Base-by-base conservation (phyloP, 2,113 vertebrate genomes). In the Malaclemys terrapin region DNA sequence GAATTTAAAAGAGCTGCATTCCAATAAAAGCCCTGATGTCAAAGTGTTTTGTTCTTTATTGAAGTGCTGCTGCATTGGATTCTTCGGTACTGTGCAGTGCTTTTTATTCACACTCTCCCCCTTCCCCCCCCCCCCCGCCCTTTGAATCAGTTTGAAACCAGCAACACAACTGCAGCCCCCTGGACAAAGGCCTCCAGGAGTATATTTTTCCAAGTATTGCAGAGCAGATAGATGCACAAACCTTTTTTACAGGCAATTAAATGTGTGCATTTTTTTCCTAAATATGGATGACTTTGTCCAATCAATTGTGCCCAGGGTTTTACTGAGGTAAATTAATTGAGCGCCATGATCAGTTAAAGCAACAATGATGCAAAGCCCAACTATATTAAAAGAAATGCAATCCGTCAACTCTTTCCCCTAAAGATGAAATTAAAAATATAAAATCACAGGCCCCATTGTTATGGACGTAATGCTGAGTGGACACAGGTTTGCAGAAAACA, bases 91-190 rank as follows among this genome's bases (percentile, higher is more conserved):
- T 1, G 2, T 2, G 42, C 38, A 38, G 1, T 52, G 31, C 5
- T 54, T 75, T 65, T 94, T 35, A 91, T 87, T 31, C 80, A 76
- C 69, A 5, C 4, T 88, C 9, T 82, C 0, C n/a, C n/a, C 3
- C 35, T n/a, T 5, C 1, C 4, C 4, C n/a, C 8, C 4, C n/a
- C 8, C 1, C 42, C 8, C 27, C 10, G 5, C 0, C 29, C 13
- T 50, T 90, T 81, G 78, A 81, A 90, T 62, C 9, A 17, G 0
- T 83, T 86, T 83, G 53, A 88, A 85, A 54, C 10, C 1, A 56
- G 9, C 10, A 69, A 54, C 25, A 80, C 10, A 59, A 16, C 54
- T 47, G 14, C 45, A 84, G 9, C 10, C 56, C 45, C n/a, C 45
- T 78, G 25, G 25, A 10, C n/a, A 92, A 47, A 62, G 8, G 5